Conservation (phyloP, 2,888 invertebrate genomes). For the Carcina quercana region DNA sequence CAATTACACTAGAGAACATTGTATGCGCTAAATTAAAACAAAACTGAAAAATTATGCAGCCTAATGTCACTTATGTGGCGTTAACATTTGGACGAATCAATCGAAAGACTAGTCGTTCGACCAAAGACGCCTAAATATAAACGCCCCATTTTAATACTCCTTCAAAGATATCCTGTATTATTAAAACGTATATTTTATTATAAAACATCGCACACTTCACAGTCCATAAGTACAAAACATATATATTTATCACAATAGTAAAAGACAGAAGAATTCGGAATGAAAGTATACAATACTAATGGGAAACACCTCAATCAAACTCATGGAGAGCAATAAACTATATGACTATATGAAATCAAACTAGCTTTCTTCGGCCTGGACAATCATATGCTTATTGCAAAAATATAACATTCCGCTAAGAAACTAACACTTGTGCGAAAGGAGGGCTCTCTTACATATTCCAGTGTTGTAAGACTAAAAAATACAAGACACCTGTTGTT, state of each 20-base stretch:
- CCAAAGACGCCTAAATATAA: neutral
- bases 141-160: no score
- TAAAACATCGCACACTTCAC: conserved; percentile 15
- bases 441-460: no score
- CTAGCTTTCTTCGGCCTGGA: conserved; percentile 28
- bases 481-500: no score
- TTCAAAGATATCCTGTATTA: no score
- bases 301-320: no score
- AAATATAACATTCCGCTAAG: conserved; percentile 16
- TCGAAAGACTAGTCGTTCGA: neutral
- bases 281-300: conserved; percentile 36
- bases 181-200: neutral
- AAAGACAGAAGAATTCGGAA: conserved; percentile 45
- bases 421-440: no score
- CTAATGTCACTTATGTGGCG: neutral
- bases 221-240: conserved; percentile 61
- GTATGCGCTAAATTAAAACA: no score
- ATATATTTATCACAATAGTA: conserved; percentile 34
- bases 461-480: no score
- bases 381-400: conserved; percentile 28
- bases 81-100: neutral
- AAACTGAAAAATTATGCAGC: no score
- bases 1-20: no score
- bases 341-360: conserved; percentile 20
- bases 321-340: no score